phyloP scores from a whole-genome alignment of 2,888 invertebrate species.

The Calameuta idolon region DNA sequence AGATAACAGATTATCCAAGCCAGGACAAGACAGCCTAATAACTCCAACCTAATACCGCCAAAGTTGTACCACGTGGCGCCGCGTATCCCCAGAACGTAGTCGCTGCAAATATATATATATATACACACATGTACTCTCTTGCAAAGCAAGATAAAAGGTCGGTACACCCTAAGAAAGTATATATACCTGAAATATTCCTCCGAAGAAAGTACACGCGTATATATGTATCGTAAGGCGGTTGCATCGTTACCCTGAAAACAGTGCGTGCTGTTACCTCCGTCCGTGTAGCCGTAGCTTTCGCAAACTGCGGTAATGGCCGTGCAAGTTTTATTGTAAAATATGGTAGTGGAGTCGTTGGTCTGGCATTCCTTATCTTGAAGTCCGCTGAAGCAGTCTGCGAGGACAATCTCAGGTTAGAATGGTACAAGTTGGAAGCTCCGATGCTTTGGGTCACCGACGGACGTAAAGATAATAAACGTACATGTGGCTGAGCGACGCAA shows the following conservation, averaged over 20 bases:
- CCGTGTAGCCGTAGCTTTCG: conserved; percentile 58
- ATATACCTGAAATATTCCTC: conserved; percentile 77
- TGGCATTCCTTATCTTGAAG: conserved; percentile 72
- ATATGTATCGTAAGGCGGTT: conserved; percentile 69
- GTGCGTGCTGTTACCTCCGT: conserved; percentile 65
- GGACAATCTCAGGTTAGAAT: conserved; percentile 16
- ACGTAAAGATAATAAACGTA: neutral
- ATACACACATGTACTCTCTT: neutral
- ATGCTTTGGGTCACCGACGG: neutral
- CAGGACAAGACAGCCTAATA: conserved; percentile 81
- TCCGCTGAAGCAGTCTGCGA: conserved; percentile 76
- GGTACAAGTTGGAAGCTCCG: neutral
- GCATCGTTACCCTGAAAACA: conserved; percentile 66
- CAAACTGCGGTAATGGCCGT: conserved; percentile 70
- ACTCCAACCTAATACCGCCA: conserved; percentile 84
- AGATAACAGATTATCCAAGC: conserved; percentile 89
- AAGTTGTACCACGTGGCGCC: conserved; percentile 80
- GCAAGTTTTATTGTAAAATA: conserved; percentile 71
- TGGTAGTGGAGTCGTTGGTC: conserved; percentile 63
- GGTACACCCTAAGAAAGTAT: neutral
- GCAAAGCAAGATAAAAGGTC: neutral
- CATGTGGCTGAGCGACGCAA: neutral
- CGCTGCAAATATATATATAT: conserved; percentile 67
- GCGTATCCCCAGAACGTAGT: conserved; percentile 82
- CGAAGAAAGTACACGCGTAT: conserved; percentile 72